Conservation (phyloP, 35 echinoderm and acorn worm genomes). For the Strongylocentrotus purpuratus region DNA sequence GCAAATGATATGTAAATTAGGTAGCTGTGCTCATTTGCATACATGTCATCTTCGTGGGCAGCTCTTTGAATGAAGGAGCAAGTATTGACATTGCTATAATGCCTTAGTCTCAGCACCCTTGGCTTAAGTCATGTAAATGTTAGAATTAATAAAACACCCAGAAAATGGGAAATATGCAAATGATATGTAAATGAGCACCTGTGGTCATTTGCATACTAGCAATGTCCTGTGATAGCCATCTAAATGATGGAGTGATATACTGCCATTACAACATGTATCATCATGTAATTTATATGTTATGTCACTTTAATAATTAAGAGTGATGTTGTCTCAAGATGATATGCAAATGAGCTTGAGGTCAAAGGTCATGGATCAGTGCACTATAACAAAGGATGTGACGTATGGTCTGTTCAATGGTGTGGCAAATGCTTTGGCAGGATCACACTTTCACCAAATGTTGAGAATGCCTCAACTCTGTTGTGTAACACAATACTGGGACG, state of each 20-base stretch:
- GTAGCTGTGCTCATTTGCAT: not conserved
- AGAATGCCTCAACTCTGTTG: not conserved
- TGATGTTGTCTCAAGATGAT: not conserved
- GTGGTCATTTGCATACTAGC: no score
- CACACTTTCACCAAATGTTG: not conserved
- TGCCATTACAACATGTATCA: not conserved
- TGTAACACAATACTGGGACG: not conserved
- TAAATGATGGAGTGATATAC: not conserved
- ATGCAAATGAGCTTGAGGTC: conserved; percentile 34
- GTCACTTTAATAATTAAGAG: not conserved
- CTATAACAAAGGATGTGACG: not conserved
- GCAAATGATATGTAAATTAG: conserved; percentile 50
- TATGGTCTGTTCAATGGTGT: not conserved
- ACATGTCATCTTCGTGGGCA: not conserved
- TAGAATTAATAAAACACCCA: no score
- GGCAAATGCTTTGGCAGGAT: not conserved
- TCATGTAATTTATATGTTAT: not conserved
- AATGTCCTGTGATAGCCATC: no score
- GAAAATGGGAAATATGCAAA: no score
- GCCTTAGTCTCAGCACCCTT: no score
- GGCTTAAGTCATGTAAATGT: no score
- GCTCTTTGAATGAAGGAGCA: not conserved
- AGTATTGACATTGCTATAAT: no score
- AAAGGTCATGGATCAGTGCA: conserved; percentile 23
- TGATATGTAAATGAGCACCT: no score